A percentile compares a stretch with the other conserved stretches of the same genome.
Evolutionary conservation across 2,797 vertebrate species (phyloP).

Genomic region (Catostomus latipinnis): DNA sequence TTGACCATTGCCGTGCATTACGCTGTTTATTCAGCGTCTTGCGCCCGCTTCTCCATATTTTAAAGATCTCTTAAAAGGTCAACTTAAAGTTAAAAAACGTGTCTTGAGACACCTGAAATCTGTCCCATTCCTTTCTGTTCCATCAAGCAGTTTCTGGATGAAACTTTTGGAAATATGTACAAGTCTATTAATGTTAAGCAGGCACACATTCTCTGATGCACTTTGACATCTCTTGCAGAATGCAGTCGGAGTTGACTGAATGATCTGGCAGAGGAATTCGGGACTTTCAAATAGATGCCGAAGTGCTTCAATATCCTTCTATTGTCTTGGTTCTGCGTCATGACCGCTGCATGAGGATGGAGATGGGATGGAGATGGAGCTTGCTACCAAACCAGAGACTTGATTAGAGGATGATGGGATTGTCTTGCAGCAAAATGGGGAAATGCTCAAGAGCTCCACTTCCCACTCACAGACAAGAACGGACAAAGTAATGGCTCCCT

Average conservation of each 20-base stretch:
- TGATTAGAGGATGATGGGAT: conserved; percentile 89
- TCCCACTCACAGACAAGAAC: conserved; percentile 94
- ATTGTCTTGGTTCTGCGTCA: conserved; percentile 98
- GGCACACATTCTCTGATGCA: background rate
- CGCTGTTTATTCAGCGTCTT: no score
- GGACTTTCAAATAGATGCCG: conserved; percentile 85
- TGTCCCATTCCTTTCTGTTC: no score
- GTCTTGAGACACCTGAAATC: no score
- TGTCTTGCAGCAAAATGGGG: conserved; percentile 88
- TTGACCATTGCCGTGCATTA: no score
- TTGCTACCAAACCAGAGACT: conserved; percentile 66
- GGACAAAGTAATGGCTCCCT: conserved; percentile 84
- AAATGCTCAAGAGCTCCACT: conserved; percentile 93
- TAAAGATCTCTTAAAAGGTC: no score
- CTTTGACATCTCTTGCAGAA: background rate
- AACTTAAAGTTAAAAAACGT: no score
- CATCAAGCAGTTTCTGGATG: no score
- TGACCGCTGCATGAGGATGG: conserved; percentile 72
- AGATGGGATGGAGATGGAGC: conserved; percentile 74
- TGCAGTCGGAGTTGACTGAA: conserved; percentile 5
- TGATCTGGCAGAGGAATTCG: conserved; percentile 77
- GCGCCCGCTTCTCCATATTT: no score
- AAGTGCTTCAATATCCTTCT: conserved; percentile 94
- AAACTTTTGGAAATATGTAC: background rate
- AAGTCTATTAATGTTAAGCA: background rate